These are phyloP conservation scores for Acronicta psi DNA, from an alignment of 2,888 invertebrate species.

Conservation along the genomic window DNA sequence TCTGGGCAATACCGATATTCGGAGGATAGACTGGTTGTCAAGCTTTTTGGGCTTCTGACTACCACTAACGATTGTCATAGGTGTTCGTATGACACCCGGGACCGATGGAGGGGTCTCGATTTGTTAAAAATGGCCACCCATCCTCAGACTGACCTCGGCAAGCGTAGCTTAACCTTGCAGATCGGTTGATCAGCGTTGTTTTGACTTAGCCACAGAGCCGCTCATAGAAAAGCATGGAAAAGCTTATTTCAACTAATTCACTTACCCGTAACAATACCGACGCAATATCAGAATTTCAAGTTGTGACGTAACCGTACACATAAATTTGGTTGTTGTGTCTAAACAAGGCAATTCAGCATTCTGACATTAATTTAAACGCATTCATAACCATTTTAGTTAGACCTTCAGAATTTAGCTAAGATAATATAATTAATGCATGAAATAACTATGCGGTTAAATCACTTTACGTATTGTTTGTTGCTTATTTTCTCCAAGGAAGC, in stretches of 20 bases:
- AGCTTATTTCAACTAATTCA: constrained; percentile 18
- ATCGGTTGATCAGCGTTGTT: too few species aligned
- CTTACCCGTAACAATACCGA: constrained; percentile 31
- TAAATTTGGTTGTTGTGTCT: constrained; percentile 62
- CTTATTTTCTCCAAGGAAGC: constrained; percentile 22
- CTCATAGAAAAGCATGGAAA: background rate
- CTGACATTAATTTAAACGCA: constrained; percentile 73
- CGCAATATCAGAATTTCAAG: constrained; percentile 45
- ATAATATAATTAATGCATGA: constrained; percentile 46
- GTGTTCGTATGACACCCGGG: too few species aligned
- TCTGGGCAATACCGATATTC: too few species aligned
- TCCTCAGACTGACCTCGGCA: too few species aligned
- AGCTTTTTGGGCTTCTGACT: too few species aligned
- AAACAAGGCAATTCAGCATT: constrained; percentile 73
- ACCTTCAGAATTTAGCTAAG: constrained; percentile 52
- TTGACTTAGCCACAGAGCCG: too few species aligned
- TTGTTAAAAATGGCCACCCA: too few species aligned
- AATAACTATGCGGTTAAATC: constrained; percentile 30
- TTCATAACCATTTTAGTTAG: constrained; percentile 55
- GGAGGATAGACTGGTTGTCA: too few species aligned
- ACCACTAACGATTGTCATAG: too few species aligned
- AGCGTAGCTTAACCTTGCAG: too few species aligned
- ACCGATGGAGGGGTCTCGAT: too few species aligned
- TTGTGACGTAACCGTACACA: constrained; percentile 43
- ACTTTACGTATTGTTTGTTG: constrained; percentile 33